phyloP scores from a whole-genome alignment of 2,888 invertebrate species.

The Spilosoma lubricipeda region DNA sequence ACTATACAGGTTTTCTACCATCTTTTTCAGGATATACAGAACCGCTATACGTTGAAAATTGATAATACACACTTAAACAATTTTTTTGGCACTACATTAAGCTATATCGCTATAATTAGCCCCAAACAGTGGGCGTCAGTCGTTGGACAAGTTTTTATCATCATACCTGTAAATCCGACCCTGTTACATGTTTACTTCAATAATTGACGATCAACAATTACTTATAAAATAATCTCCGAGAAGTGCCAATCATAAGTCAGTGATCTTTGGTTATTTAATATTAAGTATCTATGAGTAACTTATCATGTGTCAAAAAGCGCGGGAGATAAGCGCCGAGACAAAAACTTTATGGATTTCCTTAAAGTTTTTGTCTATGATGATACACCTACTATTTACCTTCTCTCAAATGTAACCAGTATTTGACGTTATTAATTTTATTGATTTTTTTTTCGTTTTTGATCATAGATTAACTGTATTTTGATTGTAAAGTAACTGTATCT shows the following conservation, averaged over 20 bases:
- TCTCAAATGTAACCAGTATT: background rate
- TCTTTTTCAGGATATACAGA: background rate
- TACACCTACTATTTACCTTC: background rate
- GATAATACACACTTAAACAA: background rate
- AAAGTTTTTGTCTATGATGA: background rate
- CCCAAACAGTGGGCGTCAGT: conserved; percentile 44
- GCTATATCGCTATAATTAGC: conserved; percentile 39
- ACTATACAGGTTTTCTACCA: background rate
- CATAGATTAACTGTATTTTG: background rate
- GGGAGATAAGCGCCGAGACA: conserved; percentile 37
- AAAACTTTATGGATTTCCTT: conserved; percentile 25
- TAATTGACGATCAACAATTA: conserved; percentile 59
- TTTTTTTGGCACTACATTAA: conserved; percentile 30
- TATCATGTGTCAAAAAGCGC: conserved; percentile 50
- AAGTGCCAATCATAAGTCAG: conserved; percentile 67
- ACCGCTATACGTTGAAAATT: background rate
- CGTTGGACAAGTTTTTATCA: conserved; percentile 47
- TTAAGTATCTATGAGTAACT: conserved; percentile 29
- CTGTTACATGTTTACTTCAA: conserved; percentile 63
- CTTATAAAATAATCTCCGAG: conserved; percentile 54
- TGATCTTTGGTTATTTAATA: conserved; percentile 56
- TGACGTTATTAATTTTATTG: background rate
- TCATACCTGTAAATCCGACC: conserved; percentile 41
- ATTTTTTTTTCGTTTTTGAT: background rate
- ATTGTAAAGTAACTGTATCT: background rate